Evolutionary conservation across 2,888 invertebrate genomes (phyloP), one percentile per base, ranked within the genome.

Genomic region (Cheilosia soror): DNA sequence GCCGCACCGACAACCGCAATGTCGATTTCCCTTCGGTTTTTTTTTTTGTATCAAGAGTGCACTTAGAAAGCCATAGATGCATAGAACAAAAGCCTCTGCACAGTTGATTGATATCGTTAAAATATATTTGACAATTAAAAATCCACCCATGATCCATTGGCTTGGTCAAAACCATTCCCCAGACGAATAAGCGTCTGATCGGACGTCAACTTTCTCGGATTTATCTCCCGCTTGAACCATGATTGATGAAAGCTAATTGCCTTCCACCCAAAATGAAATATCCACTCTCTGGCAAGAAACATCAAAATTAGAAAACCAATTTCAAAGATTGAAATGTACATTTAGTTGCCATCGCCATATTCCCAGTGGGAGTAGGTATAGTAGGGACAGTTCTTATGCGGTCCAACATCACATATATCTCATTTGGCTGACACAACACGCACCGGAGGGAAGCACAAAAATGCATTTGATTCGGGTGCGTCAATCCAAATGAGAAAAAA

Each of bases 211-310:
- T 84, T 84, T 84, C 84, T 66, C 84, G 75, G 84, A 84, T 80
- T 79, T 65, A 76, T 71, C 75, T 65, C 11, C 58, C 20, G 53
- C 44, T 53, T 51, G 29, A 57, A 63, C 55, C 40, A 69, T 90
- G 90, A 90, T 90, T 90, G 90, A 90, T 90, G 90, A 90, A 90
- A 90, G 89, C 90, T 89, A 90, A 90, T 90, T 90, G 89, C 87
- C 69, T 81, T 83, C 88, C 88, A 80, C 88, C 88, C 85, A 86
- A 87, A 87, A 73, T 73, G 82, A 80, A 72, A 65, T 66, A 80
- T 60, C 73, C 51, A 80, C 73, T 78, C 81, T 47, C 65, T 33
- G 7, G 33, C 27, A 29, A 55, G 58, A 57, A 31, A 62, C 55
- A 73, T 73, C 29, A 31, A 65, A 84, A 69, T 84, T 79, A 84